A percentile compares a stretch with the other conserved stretches of the same genome.
These are phyloP conservation scores for Blastomussa wellsi DNA, from an alignment of 92 coral and sea anemone species.

Conservation along the genomic window DNA sequence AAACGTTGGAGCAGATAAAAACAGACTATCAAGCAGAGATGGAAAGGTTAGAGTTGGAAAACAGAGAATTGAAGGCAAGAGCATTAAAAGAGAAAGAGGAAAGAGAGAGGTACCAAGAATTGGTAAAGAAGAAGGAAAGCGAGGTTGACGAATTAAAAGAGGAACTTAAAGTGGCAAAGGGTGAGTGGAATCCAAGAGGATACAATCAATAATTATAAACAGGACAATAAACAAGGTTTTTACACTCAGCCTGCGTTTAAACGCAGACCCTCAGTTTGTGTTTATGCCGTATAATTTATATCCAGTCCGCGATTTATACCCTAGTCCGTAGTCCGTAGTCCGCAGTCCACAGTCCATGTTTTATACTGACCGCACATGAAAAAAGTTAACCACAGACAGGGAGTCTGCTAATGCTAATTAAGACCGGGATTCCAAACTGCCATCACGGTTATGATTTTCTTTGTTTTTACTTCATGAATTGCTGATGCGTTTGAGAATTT, in stretches of 20 bases:
- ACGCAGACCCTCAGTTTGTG: no score
- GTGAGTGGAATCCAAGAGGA: constrained; percentile 4
- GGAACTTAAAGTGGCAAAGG: background rate
- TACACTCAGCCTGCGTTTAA: no score
- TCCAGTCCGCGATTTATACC: no score
- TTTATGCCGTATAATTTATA: no score
- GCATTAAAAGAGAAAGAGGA: constrained; percentile 23
- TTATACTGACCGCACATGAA: no score
- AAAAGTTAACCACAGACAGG: background rate
- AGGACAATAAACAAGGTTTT: constrained; percentile 7
- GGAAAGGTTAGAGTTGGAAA: constrained; percentile 7
- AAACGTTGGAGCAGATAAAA: background rate
- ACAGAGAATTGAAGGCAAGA: constrained; percentile 18
- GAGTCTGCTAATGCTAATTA: background rate
- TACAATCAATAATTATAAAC: constrained; percentile 7
- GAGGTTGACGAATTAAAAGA: background rate
- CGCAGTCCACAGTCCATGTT: no score
- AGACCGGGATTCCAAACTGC: no score
- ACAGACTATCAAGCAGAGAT: constrained; percentile 17
- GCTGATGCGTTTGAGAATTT: no score
- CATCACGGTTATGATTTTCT: no score
- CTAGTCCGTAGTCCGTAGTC: no score
- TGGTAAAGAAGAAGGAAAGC: constrained; percentile 4
- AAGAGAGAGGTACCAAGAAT: constrained; percentile 22
- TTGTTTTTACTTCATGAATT: no score